Evolutionary conservation across 2,113 vertebrate species (phyloP).

Genomic region (Corythaixoides concolor): DNA sequence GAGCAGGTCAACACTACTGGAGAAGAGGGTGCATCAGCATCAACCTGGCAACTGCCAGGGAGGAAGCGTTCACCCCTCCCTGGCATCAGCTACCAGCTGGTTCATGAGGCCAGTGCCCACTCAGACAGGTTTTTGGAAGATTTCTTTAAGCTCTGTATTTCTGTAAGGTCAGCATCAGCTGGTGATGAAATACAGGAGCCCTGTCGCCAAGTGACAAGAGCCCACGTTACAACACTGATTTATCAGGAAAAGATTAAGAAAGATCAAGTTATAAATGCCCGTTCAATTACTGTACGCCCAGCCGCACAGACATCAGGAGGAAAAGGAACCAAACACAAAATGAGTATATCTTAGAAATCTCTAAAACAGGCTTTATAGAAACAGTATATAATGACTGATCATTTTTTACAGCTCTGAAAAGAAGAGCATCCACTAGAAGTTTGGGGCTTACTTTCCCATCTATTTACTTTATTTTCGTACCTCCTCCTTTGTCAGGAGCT

Average conservation of each 20-base stretch:
- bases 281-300: fast-evolving
- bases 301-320: not conserved
- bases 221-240: not conserved
- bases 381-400: not conserved
- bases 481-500: not conserved
- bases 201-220: not conserved
- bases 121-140: not conserved
- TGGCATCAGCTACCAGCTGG: not conserved
- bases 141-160: not conserved
- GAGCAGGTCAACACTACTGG: not conserved
- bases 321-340: not conserved
- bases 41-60: fast-evolving
- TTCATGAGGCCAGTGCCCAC: fast-evolving
- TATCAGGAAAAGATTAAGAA: not conserved
- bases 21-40: not conserved
- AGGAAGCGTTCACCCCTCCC: not conserved
- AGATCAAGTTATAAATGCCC: not conserved
- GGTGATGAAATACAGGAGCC: not conserved
- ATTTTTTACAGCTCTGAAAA: not conserved
- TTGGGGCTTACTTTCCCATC: not conserved
- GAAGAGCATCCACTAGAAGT: not conserved
- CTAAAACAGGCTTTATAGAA: not conserved
- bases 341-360: not conserved
- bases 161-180: not conserved
- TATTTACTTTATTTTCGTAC: not conserved